A percentile compares a stretch with the other conserved stretches of the same genome.
Evolutionary conservation across 1,140 invertebrate genomes (phyloP).

Genomic region (Acromyrmex heyeri): DNA sequence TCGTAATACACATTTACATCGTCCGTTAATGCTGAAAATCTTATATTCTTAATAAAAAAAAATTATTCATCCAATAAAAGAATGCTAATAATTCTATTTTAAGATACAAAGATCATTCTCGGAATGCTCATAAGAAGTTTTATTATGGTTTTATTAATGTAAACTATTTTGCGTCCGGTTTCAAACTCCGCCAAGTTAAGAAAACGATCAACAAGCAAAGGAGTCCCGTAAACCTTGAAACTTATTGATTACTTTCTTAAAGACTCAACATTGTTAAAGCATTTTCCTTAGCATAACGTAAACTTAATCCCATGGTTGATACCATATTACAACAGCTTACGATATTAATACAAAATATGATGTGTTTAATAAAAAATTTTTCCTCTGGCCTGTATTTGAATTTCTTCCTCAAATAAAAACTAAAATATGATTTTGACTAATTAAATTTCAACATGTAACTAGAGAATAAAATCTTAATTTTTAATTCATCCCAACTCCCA

Average conservation of each 20-base stretch:
- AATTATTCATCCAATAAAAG: neutral
- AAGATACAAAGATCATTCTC: slow-evolving; percentile 17
- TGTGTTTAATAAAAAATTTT: neutral
- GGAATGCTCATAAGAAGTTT: slow-evolving; percentile 43
- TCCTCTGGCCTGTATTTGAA: neutral
- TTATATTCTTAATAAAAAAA: neutral
- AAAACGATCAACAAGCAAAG: slow-evolving; percentile 55
- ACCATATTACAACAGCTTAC: slow-evolving; percentile 23
- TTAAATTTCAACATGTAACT: neutral
- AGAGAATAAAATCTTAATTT: neutral
- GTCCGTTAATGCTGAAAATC: neutral
- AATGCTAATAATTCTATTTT: slow-evolving; percentile 32
- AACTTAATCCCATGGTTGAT: neutral
- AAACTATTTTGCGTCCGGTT: slow-evolving; percentile 42
- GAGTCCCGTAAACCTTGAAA: slow-evolving; percentile 52
- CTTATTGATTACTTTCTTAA: slow-evolving; percentile 63
- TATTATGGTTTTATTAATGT: slow-evolving; percentile 54
- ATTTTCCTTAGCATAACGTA: slow-evolving; percentile 4
- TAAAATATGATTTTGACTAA: neutral
- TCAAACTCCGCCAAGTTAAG: slow-evolving; percentile 51
- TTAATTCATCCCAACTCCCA: neutral
- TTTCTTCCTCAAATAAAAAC: neutral
- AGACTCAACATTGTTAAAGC: slow-evolving; percentile 40
- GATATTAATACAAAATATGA: slow-evolving; percentile 24
- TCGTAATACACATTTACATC: neutral